Base-by-base conservation (phyloP, 2,797 vertebrate genomes). In the Discoglossus pictus region DNA sequence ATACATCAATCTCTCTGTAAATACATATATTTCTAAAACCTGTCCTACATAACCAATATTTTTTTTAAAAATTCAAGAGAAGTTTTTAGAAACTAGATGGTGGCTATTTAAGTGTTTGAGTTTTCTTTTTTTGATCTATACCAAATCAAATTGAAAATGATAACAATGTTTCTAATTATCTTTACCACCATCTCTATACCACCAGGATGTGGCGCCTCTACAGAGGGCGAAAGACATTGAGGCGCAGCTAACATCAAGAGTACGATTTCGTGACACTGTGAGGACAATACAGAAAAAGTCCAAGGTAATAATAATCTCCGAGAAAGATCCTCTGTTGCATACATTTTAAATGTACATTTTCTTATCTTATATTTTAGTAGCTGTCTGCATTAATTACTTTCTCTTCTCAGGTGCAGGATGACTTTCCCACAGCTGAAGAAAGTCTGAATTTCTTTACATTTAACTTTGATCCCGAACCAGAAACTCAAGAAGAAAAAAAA, bases 381-480 rank as follows among this genome's bases (percentile, higher is more conserved):
- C 27, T 4, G 4, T 4, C 27, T 31, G 27, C 8, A 31, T 31
- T 31, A 31, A 31, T 31, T 8, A 3, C n/a, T 43, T 43, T 16
- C 15, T n/a, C 15, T 73, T 65, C 27, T 10, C 61, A 94, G 93
- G 60, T 61, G 4, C 90, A 83, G 1, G 83, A 78, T 42, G 90
- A 84, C 47, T 75, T 89, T 40, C 93, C 94, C 7, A 92, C 92
- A 1, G 74, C 87, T 8, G 93, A 98, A 67, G 94, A 97, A 73
- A 88, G 94, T 0, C 98, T 90, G 73, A 89, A 93, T 72, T 99
- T 99, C 79, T 99, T 98, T 73, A 98, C 95, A 1, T 93, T 93
- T 42, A 90, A 84, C 87, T 98, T 95, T 86, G 91, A 94, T 74
- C 81, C 91, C 0, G 88, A 93, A 16, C 87, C 87, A 55, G 76